A percentile compares a stretch with the other conserved stretches of the same genome.
phyloP scores from a whole-genome alignment of 2,888 invertebrate genomes.

The Calameuta idolon region DNA sequence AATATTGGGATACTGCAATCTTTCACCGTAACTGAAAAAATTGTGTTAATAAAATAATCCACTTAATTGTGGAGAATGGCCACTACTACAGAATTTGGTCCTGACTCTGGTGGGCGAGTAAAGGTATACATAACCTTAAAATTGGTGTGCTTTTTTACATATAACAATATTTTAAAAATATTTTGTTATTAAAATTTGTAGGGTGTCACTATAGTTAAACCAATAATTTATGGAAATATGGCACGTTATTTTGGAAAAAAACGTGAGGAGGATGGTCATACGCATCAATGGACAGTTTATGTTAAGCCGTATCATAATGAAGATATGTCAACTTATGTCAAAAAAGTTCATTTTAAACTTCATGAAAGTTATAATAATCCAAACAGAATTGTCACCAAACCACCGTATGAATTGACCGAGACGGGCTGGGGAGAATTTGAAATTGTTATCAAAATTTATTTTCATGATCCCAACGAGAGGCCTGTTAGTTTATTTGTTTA shows the following conservation, averaged over 20 bases:
- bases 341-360: constrained; percentile 96
- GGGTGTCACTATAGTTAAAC: constrained; percentile 91
- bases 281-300: constrained; percentile 99
- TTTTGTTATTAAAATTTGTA: constrained; percentile 54
- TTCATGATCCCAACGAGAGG: constrained; percentile 95
- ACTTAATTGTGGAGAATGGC: neutral
- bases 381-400: constrained; percentile 92
- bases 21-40: neutral
- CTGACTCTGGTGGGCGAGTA: neutral
- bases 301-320: constrained; percentile 93
- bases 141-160: neutral
- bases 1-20: neutral
- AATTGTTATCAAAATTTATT: constrained; percentile 96
- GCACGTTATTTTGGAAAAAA: constrained; percentile 97
- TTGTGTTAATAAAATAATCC: neutral
- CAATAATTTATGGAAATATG: constrained; percentile 95
- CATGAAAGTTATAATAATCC: constrained; percentile 98
- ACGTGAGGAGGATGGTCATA: constrained; percentile 97
- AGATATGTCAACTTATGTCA: constrained; percentile 94
- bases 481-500: constrained; percentile 75
- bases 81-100: constrained; percentile 5
- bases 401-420: constrained; percentile 97
- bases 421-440: constrained; percentile 99
- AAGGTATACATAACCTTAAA: neutral
- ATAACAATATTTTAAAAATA: neutral